Evolutionary conservation across 2,888 invertebrate genomes (phyloP).

Genomic region (Chrysina gloriosa): DNA sequence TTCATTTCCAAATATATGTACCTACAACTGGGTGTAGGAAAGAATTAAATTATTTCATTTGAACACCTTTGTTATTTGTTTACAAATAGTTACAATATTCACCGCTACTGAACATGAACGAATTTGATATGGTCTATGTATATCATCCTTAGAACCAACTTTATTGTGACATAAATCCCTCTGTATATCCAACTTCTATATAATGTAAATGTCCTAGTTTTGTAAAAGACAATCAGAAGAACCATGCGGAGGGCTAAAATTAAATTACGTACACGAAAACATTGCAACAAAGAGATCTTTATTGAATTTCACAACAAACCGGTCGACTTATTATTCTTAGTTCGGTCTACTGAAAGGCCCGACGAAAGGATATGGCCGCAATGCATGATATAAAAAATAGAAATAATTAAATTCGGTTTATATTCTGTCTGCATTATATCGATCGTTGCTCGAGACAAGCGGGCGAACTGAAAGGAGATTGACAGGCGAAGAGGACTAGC

Average conservation of each 20-base stretch:
- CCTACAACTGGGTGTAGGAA: too few species aligned
- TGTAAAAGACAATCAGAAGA: too few species aligned
- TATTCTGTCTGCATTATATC: conserved; percentile 40
- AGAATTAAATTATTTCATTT: too few species aligned
- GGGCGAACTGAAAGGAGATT: conserved; percentile 46
- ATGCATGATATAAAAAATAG: conserved; percentile 5
- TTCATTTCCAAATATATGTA: too few species aligned
- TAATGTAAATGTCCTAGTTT: too few species aligned
- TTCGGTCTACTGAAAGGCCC: not conserved
- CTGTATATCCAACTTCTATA: too few species aligned
- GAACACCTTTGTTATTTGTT: too few species aligned
- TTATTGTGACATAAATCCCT: too few species aligned
- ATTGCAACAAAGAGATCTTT: not conserved
- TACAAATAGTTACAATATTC: too few species aligned
- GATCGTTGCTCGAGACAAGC: conserved; percentile 42
- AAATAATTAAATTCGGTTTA: conserved; percentile 36
- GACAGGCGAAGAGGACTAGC: conserved; percentile 49
- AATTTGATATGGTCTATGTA: too few species aligned
- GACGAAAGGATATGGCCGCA: not conserved
- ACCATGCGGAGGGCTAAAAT: not conserved
- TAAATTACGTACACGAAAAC: not conserved
- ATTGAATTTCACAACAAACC: conserved; percentile 9
- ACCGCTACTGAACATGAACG: too few species aligned
- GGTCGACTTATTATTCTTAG: conserved; percentile 9
- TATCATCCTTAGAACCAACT: too few species aligned